Conservation (phyloP, 2,888 invertebrate species). For the Fragum whitleyi region DNA sequence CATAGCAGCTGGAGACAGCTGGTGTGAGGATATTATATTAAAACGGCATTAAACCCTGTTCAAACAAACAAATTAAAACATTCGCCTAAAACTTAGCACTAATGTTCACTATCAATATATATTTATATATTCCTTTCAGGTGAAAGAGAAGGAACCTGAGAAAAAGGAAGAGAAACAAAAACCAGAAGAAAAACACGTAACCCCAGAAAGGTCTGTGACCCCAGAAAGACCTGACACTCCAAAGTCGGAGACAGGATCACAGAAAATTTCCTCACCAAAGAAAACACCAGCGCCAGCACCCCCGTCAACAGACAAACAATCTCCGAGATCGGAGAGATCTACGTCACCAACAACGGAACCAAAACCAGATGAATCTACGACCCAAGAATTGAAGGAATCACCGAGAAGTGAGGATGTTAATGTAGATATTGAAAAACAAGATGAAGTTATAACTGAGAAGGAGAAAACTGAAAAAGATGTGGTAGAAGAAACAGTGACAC, state of each 20-base stretch:
- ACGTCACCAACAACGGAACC: slow-evolving; percentile 14
- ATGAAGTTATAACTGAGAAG: slow-evolving; percentile 1
- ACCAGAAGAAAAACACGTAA: slow-evolving; percentile 6
- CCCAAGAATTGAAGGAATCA: background rate
- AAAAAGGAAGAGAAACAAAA: slow-evolving; percentile 21
- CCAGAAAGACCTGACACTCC: slow-evolving; percentile 51
- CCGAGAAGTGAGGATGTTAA: slow-evolving; percentile 2
- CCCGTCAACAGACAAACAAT: slow-evolving; percentile 30
- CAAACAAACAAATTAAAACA: no score
- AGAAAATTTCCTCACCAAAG: slow-evolving; percentile 61
- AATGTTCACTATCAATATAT: no score
- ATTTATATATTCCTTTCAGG: no score
- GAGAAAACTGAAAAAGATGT: slow-evolving; percentile 20
- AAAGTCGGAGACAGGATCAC: slow-evolving; percentile 32
- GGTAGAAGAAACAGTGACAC: slow-evolving; percentile 31
- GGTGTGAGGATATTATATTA: no score
- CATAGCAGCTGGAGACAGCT: no score
- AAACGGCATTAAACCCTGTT: no score
- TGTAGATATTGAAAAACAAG: background rate
- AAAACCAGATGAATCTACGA: slow-evolving; percentile 5
- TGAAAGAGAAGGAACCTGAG: slow-evolving; percentile 15
- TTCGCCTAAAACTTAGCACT: no score
- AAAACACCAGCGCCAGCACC: slow-evolving; percentile 62
- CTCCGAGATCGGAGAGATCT: slow-evolving; percentile 6
- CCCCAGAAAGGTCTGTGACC: slow-evolving; percentile 36